Base-by-base conservation (phyloP, 2,888 invertebrate species). In the Amphipyra tragopoginis region DNA sequence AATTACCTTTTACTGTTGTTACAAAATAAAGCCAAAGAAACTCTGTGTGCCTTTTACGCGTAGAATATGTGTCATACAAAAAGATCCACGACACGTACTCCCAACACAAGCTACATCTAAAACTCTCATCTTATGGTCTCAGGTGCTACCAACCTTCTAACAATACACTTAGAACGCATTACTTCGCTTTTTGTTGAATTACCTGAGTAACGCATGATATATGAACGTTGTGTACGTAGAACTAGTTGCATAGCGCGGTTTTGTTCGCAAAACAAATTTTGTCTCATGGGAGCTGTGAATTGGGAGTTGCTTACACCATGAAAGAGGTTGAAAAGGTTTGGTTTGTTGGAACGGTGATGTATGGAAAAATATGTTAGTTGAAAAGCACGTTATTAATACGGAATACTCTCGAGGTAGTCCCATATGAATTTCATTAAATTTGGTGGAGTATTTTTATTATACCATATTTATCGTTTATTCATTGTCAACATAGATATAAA, bases 101-200 rank as follows among this genome's bases (percentile, higher is more conserved):
- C 10, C 10, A 15, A 52, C 8, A 21, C n/a, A 33, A 6, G n/a
- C 1, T 13, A n/a, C 13, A 11, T 9, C 33, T 34, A 36, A 48
- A 55, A 43, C 11, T 55, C 33, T 50, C n/a, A 8, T 33, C 45
- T 2, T 7, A 10, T n/a, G 14, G 39, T 3, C 71, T 50, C 67
- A 67, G 67, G 72, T 67, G 72, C n/a, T 33, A 15, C 0, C 3
- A 39, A 51, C 40, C 5, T 3, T 14, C 11, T 34, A 43, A 63
- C 43, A 67, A 71, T 63, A 71, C 43, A 51, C 67, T 67, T 56
- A 56, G 43, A 52, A 42, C 15, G 9, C 56, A 64, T 71, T 64
- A 67, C 36, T 8, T 48, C 52, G 13, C 43, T 64, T 52, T 48
- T 71, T 55, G 45, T 9, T 33, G 43, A 36, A 39, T 38, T 55